Conservation (phyloP, 30 jellyfish, hydroid and myxozoan species). For the Hydra vulgaris region DNA sequence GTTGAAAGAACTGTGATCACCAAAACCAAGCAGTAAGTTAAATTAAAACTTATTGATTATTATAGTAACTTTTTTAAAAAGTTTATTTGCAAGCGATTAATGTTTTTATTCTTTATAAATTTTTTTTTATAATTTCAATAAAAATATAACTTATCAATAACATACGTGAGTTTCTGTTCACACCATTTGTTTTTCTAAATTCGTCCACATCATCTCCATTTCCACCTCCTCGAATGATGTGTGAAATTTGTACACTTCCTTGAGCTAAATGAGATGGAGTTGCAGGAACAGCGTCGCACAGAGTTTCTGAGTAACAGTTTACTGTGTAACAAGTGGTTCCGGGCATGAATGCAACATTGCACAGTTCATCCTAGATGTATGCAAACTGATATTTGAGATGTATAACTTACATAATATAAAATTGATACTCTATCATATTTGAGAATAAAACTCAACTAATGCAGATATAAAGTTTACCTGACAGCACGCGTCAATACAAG, state of each 20-base stretch:
- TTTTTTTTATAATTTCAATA: too few species aligned
- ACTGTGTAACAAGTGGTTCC: slow-evolving; percentile 73
- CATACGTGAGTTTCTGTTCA: slow-evolving; percentile 73
- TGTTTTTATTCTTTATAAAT: too few species aligned
- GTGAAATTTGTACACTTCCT: slow-evolving; percentile 89
- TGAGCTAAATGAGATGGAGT: slow-evolving; percentile 82
- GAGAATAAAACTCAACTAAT: too few species aligned
- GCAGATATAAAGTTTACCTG: slow-evolving; percentile 28
- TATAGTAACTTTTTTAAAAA: too few species aligned
- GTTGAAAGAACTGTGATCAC: too few species aligned
- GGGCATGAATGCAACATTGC: slow-evolving; percentile 93
- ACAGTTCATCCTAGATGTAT: slow-evolving; percentile 56
- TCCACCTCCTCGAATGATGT: slow-evolving; percentile 90
- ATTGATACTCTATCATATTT: too few species aligned
- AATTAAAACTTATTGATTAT: too few species aligned
- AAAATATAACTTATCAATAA: neutral
- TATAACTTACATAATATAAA: too few species aligned
- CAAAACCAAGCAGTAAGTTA: too few species aligned
- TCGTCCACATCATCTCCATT: slow-evolving; percentile 95
- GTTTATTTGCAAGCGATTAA: too few species aligned
- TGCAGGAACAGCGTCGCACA: slow-evolving; percentile 85
- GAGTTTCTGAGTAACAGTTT: slow-evolving; percentile 68
- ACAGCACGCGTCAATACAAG: slow-evolving; percentile 91
- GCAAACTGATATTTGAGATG: too few species aligned
- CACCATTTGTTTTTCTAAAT: slow-evolving; percentile 74